Conservation (phyloP, 92 coral and sea anemone genomes). For the Diadumene lineata region DNA sequence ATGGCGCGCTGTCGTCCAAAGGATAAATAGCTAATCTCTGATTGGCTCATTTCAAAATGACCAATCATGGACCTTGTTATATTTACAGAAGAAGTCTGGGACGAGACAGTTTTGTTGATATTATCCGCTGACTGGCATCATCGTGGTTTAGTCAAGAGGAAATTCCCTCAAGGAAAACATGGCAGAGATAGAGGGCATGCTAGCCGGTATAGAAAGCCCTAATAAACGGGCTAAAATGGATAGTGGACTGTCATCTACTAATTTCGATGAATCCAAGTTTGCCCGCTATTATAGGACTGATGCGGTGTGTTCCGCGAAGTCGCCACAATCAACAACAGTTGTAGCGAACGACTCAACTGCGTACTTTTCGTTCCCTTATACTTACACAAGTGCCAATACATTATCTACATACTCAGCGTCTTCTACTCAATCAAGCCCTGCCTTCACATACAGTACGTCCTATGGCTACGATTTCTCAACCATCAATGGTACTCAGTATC, state of each 20-base stretch:
- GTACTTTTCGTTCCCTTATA: slow-evolving; percentile 89
- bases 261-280: slow-evolving; percentile 99
- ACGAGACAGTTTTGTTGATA: slow-evolving; percentile 89
- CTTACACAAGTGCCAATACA: slow-evolving; percentile 67
- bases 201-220: slow-evolving; percentile 98
- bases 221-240: slow-evolving; percentile 99
- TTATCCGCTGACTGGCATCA: slow-evolving; percentile 86
- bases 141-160: slow-evolving; percentile 79
- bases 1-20: slow-evolving; percentile 61
- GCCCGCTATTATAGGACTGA: slow-evolving; percentile 99
- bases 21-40: slow-evolving; percentile 38
- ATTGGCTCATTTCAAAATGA: slow-evolving; percentile 39
- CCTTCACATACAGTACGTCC: slow-evolving; percentile 80
- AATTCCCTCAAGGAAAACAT: slow-evolving; percentile 84
- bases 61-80: slow-evolving; percentile 66
- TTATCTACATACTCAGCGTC: slow-evolving; percentile 78
- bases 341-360: slow-evolving; percentile 59
- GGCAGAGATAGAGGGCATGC: slow-evolving; percentile 91
- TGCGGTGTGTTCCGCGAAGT: slow-evolving; percentile 78
- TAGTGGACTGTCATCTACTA: slow-evolving; percentile 88
- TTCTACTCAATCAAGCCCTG: slow-evolving; percentile 68
- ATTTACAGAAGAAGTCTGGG: slow-evolving; percentile 57
- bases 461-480: slow-evolving; percentile 76
- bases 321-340: slow-evolving; percentile 83
- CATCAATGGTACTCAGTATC: slow-evolving; percentile 67